These are phyloP conservation scores for Athene cunicularia DNA, from an alignment of 2,113 vertebrate genomes.

Conservation along the genomic window DNA sequence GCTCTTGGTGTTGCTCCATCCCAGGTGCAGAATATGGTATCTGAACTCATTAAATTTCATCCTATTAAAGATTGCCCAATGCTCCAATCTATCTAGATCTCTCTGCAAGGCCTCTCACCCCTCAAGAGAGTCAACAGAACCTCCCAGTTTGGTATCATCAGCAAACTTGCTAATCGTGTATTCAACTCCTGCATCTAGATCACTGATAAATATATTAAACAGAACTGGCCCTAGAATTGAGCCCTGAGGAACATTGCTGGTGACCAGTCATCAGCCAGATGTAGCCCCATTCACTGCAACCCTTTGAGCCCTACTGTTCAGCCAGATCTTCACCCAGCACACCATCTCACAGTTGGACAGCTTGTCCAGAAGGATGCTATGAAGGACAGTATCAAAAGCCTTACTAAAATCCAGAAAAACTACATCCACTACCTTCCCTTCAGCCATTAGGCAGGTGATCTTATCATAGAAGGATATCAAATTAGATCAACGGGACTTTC, in stretches of 20 bases:
- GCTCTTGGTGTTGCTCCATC: accelerated
- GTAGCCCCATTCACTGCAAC: neutral
- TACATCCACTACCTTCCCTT: neutral
- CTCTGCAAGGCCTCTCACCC: neutral
- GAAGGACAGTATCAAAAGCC: neutral
- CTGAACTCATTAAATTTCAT: neutral
- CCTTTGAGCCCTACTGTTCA: neutral
- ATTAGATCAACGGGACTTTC: neutral
- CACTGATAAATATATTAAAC: neutral
- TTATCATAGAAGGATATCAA: neutral
- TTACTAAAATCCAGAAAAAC: neutral
- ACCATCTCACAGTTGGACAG: neutral
- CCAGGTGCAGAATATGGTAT: neutral
- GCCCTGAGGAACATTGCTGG: neutral
- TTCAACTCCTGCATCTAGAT: neutral
- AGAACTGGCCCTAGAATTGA: neutral
- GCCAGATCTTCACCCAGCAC: neutral
- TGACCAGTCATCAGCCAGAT: neutral
- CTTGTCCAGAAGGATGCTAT: neutral
- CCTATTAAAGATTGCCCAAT: neutral
- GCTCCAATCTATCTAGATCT: neutral
- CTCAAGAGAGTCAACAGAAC: neutral
- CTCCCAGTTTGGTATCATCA: neutral
- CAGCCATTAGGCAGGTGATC: no score
- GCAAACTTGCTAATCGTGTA: neutral